phyloP scores from a whole-genome alignment of 2,113 vertebrate species.

The Cygnus atratus region DNA sequence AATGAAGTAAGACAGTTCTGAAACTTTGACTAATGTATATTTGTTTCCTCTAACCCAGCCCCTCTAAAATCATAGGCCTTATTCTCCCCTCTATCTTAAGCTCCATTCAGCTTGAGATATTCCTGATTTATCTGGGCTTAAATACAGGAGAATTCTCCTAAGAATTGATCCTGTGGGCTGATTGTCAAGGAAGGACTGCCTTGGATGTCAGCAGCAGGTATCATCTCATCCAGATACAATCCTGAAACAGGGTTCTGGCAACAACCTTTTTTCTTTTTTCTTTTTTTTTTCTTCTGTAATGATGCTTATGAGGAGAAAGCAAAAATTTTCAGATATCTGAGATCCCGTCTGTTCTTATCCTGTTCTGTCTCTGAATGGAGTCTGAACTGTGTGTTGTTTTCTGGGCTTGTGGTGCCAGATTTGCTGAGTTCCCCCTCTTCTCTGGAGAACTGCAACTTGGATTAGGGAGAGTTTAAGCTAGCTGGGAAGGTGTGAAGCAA shows the following conservation, averaged over 20 bases:
- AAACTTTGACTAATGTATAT: background rate
- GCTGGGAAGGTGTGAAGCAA: slow-evolving; percentile 39
- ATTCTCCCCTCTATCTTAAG: background rate
- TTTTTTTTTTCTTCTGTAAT: background rate
- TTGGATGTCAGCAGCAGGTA: background rate
- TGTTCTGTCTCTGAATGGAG: background rate
- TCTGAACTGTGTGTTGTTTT: background rate
- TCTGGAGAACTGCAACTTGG: background rate
- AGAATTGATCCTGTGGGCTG: background rate
- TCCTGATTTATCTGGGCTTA: background rate
- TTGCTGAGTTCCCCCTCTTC: background rate
- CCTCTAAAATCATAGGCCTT: background rate
- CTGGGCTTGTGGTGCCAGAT: background rate
- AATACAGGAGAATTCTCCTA: background rate
- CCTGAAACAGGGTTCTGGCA: background rate
- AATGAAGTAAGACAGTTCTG: background rate
- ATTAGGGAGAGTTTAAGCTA: background rate
- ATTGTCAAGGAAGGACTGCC: background rate
- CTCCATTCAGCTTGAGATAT: background rate
- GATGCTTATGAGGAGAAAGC: background rate
- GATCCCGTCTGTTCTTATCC: background rate
- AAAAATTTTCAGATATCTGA: background rate
- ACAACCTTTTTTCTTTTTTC: background rate
- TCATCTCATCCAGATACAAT: background rate
- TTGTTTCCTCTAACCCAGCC: background rate